Percentiles rank a stretch among this genome's conserved stretches.
These are phyloP conservation scores for Stomatorhinus walkeri DNA, from an alignment of 2,797 vertebrate species.

Conservation along the genomic window DNA sequence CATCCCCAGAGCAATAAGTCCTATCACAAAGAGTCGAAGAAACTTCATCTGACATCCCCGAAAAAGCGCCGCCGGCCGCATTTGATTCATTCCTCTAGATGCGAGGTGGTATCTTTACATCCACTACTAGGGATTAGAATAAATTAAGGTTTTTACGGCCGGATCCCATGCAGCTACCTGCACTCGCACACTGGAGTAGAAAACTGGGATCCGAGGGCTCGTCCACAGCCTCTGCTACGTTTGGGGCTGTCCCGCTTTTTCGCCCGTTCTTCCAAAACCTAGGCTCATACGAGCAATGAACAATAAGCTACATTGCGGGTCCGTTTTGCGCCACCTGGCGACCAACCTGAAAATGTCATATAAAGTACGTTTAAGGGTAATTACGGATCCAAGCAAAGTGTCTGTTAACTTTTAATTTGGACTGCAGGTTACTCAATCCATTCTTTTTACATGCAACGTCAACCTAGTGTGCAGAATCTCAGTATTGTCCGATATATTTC, in stretches of 20 bases:
- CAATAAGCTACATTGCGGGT: slow-evolving; percentile 48
- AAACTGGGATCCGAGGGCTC: slow-evolving; percentile 24
- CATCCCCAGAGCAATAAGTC: slow-evolving; percentile 44
- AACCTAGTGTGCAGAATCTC: background rate
- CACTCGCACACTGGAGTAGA: background rate
- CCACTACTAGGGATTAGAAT: slow-evolving; percentile 43
- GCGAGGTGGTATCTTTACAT: slow-evolving; percentile 45
- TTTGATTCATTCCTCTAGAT: slow-evolving; percentile 63
- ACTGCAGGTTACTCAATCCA: background rate
- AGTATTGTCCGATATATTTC: background rate
- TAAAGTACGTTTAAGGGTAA: background rate
- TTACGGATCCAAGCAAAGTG: background rate
- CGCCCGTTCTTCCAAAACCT: slow-evolving; percentile 40
- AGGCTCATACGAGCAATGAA: slow-evolving; percentile 33
- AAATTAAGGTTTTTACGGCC: background rate
- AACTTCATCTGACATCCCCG: slow-evolving; percentile 55
- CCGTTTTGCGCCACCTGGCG: slow-evolving; percentile 56
- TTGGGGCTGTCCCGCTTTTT: slow-evolving; percentile 30
- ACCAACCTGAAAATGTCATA: background rate
- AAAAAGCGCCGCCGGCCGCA: slow-evolving; percentile 45
- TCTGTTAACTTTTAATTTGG: background rate
- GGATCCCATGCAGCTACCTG: background rate
- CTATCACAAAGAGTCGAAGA: slow-evolving; percentile 50
- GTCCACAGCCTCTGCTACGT: slow-evolving; percentile 33
- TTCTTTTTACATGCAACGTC: background rate